A percentile compares a stretch with the other conserved stretches of the same genome.
Conservation (phyloP, 2,888 invertebrate species). For the Eledona agricola region DNA sequence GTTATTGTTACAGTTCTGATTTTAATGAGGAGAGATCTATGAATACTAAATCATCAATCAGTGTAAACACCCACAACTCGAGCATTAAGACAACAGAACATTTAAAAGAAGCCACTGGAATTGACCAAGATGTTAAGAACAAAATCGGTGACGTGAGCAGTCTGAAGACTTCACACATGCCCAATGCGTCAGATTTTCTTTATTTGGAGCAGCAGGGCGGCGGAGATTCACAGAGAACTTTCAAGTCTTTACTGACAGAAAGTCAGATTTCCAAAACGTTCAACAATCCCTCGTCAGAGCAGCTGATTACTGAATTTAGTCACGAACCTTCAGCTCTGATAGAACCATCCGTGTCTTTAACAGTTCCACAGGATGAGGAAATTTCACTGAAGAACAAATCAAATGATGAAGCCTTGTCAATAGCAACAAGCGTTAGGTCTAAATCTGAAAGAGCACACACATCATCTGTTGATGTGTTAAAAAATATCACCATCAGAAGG, state of each 20-base stretch:
- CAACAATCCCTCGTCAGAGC: background rate
- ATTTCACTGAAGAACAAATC: background rate
- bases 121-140: too few species aligned
- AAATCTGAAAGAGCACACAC: too few species aligned
- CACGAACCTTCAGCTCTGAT: conserved; percentile 3
- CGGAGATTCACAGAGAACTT: background rate
- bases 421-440: too few species aligned
- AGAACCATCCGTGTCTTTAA: conserved; percentile 10
- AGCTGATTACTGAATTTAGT: background rate
- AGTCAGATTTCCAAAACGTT: conserved; percentile 1
- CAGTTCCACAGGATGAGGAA: too few species aligned
- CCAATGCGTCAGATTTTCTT: too few species aligned
- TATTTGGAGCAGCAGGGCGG: background rate
- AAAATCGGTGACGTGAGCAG: too few species aligned
- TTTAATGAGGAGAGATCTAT: conserved; percentile 20
- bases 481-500: too few species aligned
- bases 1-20: conserved; percentile 34
- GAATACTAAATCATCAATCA: conserved; percentile 2
- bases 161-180: too few species aligned
- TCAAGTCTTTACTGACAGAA: background rate
- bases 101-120: too few species aligned
- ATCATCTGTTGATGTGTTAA: too few species aligned
- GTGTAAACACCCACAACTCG: too few species aligned
- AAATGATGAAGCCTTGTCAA: background rate
- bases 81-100: background rate